Conservation (phyloP, 2,888 invertebrate species). For the Euphydryas editha region DNA sequence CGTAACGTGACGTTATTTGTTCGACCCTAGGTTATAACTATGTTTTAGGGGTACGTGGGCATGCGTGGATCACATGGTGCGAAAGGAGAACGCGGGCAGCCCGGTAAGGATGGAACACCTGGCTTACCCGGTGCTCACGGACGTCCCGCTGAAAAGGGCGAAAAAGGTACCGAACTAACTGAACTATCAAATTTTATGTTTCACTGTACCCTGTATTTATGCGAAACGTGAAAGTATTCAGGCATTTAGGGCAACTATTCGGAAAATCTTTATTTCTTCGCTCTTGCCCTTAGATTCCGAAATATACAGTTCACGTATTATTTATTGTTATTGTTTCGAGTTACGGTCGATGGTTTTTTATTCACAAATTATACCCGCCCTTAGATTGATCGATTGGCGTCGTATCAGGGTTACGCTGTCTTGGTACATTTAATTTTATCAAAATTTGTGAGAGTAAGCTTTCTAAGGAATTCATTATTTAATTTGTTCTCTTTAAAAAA, state of each 20-base stretch:
- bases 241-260: constrained; percentile 75
- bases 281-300: constrained; percentile 60
- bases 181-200: constrained; percentile 82
- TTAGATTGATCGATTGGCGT: not conserved
- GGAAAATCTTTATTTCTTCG: constrained; percentile 73
- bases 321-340: constrained; percentile 67
- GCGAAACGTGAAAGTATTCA: constrained; percentile 75
- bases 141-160: constrained; percentile 89
- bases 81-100: constrained; percentile 86
- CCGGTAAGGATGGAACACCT: constrained; percentile 88
- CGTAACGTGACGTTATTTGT: constrained; percentile 70
- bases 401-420: constrained; percentile 7
- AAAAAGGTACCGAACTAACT: constrained; percentile 85
- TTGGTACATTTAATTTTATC: constrained; percentile 18
- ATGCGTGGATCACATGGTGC: constrained; percentile 84
- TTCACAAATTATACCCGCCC: not conserved
- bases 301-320: constrained; percentile 58
- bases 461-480: not conserved
- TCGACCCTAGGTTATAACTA: constrained; percentile 69
- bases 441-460: constrained; percentile 3
- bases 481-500: not conserved
- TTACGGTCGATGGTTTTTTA: constrained; percentile 47
- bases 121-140: constrained; percentile 82
- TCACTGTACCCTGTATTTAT: constrained; percentile 79
- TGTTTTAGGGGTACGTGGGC: constrained; percentile 75